Conservation (phyloP, 2,888 invertebrate genomes). For the Acronicta alni region DNA sequence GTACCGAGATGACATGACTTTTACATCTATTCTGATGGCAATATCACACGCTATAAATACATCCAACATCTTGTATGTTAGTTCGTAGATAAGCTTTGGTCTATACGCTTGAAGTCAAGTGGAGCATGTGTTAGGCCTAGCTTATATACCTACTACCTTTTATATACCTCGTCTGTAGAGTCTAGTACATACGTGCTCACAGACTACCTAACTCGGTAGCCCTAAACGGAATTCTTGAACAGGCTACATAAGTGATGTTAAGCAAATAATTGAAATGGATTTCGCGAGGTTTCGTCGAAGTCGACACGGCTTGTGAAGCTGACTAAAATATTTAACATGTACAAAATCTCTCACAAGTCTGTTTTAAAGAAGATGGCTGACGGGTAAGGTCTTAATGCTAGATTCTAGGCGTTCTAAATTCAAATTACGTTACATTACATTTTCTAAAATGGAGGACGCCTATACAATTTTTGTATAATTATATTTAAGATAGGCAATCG, state of each 20-base stretch:
- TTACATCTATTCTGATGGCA: no score
- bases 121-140: slow-evolving; percentile 22
- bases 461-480: no score
- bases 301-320: background rate
- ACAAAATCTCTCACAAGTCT: background rate
- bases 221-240: slow-evolving; percentile 50
- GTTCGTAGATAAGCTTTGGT: slow-evolving; percentile 24
- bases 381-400: background rate
- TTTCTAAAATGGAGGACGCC: background rate
- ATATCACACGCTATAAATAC: background rate
- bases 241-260: slow-evolving; percentile 40
- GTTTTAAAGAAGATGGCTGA: slow-evolving; percentile 5
- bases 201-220: slow-evolving; percentile 29
- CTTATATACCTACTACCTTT: slow-evolving; percentile 16
- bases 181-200: slow-evolving; percentile 26
- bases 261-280: slow-evolving; percentile 41
- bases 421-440: background rate
- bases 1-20: no score
- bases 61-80: slow-evolving; percentile 1
- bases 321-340: background rate
- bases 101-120: slow-evolving; percentile 20
- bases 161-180: slow-evolving; percentile 33
- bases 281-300: slow-evolving; percentile 11
- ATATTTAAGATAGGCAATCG: no score
- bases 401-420: background rate